Conservation (phyloP, 2,888 invertebrate species). For the Drosophila barbarae region DNA sequence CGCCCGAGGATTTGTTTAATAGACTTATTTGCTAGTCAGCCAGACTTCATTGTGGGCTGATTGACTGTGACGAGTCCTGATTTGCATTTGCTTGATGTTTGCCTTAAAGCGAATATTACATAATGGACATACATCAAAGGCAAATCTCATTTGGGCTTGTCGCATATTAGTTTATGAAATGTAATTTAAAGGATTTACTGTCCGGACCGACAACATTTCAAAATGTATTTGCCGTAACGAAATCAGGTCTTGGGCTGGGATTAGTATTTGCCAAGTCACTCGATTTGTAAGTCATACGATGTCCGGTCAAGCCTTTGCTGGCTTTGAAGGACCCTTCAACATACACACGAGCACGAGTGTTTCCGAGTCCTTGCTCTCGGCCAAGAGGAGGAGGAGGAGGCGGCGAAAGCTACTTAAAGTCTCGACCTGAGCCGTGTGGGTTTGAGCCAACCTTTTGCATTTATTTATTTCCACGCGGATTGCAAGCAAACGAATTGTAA, state of each 20-base stretch:
- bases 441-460: constrained; percentile 46
- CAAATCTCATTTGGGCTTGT: constrained; percentile 9
- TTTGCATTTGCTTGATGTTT: constrained; percentile 36
- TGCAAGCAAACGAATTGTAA: constrained; percentile 41
- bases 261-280: constrained; percentile 25
- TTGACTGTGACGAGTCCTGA: constrained; percentile 61
- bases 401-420: constrained; percentile 55
- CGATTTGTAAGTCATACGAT: constrained; percentile 15
- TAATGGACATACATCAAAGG: constrained; percentile 20
- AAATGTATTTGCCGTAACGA: constrained; percentile 14
- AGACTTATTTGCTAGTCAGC: constrained; percentile 41
- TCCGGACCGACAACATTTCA: constrained; percentile 4
- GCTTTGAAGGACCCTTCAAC: constrained; percentile 25
- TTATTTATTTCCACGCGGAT: constrained; percentile 34
- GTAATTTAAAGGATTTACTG: constrained; percentile 32
- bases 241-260: constrained; percentile 3
- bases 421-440: constrained; percentile 34
- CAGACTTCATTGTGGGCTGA: constrained; percentile 50
- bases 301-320: constrained; percentile 13
- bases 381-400: background rate
- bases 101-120: constrained; percentile 9
- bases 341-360: constrained; percentile 15
- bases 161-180: constrained; percentile 19
- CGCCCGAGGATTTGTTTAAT: constrained; percentile 49
- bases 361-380: constrained; percentile 21